Conservation (phyloP, 2,888 invertebrate genomes). For the Orgyia antiqua region DNA sequence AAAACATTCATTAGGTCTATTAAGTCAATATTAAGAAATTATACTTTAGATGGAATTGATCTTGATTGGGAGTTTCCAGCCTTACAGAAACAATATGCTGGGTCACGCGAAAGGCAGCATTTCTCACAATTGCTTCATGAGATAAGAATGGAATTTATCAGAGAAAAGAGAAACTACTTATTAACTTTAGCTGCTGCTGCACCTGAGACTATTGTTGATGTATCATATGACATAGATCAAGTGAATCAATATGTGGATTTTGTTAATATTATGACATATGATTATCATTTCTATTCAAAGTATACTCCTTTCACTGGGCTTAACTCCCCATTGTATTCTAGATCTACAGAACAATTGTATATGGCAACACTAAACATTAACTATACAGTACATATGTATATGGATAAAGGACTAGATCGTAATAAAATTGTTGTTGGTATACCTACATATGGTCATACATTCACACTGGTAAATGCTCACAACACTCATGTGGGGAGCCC, state of each 20-base stretch:
- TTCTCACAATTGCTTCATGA: slow-evolving; percentile 86
- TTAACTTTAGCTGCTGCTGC: slow-evolving; percentile 90
- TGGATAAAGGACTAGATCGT: slow-evolving; percentile 84
- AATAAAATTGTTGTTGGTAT: slow-evolving; percentile 90
- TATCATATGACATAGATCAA: slow-evolving; percentile 87
- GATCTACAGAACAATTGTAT: slow-evolving; percentile 79
- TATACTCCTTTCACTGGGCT: slow-evolving; percentile 90
- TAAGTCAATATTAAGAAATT: slow-evolving; percentile 68
- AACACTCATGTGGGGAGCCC: slow-evolving; percentile 85
- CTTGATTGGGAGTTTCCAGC: slow-evolving; percentile 94
- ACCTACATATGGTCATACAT: slow-evolving; percentile 92
- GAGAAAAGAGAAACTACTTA: slow-evolving; percentile 78
- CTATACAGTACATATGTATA: slow-evolving; percentile 88
- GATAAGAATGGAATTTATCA: slow-evolving; percentile 81
- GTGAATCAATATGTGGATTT: slow-evolving; percentile 90
- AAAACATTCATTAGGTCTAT: slow-evolving; percentile 80
- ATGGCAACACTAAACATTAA: slow-evolving; percentile 87
- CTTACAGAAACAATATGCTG: slow-evolving; percentile 41
- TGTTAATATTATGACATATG: slow-evolving; percentile 95
- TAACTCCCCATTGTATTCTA: slow-evolving; percentile 87
- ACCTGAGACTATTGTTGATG: slow-evolving; percentile 84
- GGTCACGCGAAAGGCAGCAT: slow-evolving; percentile 80
- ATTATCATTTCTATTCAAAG: slow-evolving; percentile 88
- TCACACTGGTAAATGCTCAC: slow-evolving; percentile 80
- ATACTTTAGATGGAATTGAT: slow-evolving; percentile 84